Evolutionary conservation across 1,140 invertebrate genomes (phyloP), one percentile per base, ranked within the genome.

Genomic region (Drosophila cardini): DNA sequence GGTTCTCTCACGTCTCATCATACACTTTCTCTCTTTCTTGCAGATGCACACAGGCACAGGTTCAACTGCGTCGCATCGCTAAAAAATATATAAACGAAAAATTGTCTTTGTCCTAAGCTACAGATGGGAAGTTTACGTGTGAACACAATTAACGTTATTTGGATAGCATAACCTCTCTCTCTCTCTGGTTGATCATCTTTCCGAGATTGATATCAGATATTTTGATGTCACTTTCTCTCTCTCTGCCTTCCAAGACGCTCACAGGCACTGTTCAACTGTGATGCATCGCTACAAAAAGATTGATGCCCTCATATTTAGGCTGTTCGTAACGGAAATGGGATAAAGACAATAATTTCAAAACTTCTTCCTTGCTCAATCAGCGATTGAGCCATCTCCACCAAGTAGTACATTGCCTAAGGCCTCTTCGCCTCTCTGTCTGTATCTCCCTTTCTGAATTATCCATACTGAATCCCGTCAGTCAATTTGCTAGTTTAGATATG

Each of bases 61-160:
- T 30, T 91, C 90, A 90, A 91, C 90, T 91, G 85, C 72, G 71
- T 61, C 65, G 76, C 77, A 87, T 78, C 64, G 85, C 90, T 91
- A 78, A 82, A 86, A 86, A 80, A 77, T 46, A 81, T 46, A 81
- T 53, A 79, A 79, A 83, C 76, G 58, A 67, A 78, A 87, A 72
- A 73, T 76, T 53, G 58, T 76, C 36, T 64, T 69, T 68, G 56
- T 72, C 69, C 73, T 67, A 78, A 16, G 21, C 63, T 64, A 76
- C 36, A 63, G 15, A n/a, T 57, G 13, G 46, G 26, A 21, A 45
- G 26, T 57, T 72, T 67, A 63, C 30, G 38, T 64, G 55, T 50
- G 48, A 34, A 34, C 13, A 34, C 21, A 56, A 9, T 45, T 53
- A 26, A 13, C 30, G 30, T 40, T 40, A 40, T 40, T 13, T 13